These are phyloP conservation scores for Triops cancriformis DNA, from an alignment of 1,140 invertebrate species.

Conservation along the genomic window DNA sequence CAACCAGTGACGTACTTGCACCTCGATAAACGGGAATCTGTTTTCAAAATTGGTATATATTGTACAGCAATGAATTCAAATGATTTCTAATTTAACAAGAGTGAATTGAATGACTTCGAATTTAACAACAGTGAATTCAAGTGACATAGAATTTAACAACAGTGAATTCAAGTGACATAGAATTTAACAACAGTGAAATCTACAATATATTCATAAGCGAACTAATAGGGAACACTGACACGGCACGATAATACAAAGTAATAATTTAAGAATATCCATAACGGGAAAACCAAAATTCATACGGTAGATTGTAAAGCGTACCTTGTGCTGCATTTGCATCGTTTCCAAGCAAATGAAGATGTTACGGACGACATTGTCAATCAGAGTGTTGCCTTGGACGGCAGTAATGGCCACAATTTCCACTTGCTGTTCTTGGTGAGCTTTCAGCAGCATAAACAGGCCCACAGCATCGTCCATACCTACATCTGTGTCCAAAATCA, in stretches of 20 bases:
- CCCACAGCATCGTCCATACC: conserved; percentile 37
- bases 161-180: conserved; percentile 23
- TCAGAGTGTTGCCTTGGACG: conserved; percentile 51
- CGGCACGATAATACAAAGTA: conserved; percentile 29
- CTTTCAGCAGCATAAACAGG: conserved; percentile 33
- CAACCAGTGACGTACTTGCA: conserved; percentile 45
- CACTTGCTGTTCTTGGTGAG: conserved; percentile 38
- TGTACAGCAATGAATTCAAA: not conserved
- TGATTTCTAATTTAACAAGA: not conserved
- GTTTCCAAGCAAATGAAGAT: conserved; percentile 30
- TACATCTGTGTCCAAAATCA: conserved; percentile 37
- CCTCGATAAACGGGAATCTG: conserved; percentile 59
- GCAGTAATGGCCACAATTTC: conserved; percentile 54
- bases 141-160: conserved; percentile 27
- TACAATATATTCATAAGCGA: too few relatives aligned
- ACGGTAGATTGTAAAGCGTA: conserved; percentile 19
- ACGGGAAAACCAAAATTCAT: not conserved
- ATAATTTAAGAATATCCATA: conserved; percentile 31
- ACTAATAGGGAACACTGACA: too few relatives aligned
- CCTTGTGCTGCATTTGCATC: conserved; percentile 33
- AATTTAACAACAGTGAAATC: conserved; percentile 28
- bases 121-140: not conserved
- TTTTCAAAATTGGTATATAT: too few relatives aligned
- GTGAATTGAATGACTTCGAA: conserved; percentile 5
- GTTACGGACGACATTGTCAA: conserved; percentile 35